These are phyloP conservation scores for Cerastis leucographa DNA, from an alignment of 2,888 invertebrate genomes.

Conservation along the genomic window DNA sequence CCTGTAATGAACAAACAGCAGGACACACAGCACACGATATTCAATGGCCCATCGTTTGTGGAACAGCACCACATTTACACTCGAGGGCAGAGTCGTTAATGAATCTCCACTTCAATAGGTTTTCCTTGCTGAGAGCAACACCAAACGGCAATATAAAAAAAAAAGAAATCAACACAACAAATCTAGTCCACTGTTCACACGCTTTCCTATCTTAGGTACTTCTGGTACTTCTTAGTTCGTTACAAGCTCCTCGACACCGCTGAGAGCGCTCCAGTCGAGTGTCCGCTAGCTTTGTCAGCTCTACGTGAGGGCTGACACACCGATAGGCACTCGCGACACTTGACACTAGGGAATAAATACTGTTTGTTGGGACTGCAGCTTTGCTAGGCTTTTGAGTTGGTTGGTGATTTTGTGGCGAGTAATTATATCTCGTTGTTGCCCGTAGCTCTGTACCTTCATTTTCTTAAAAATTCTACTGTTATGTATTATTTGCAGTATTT, in stretches of 20 bases:
- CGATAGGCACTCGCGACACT: conserved; percentile 57
- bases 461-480: no score
- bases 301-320: conserved; percentile 59
- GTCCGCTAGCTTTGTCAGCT: conserved; percentile 71
- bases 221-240: conserved; percentile 61
- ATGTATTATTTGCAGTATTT: neutral
- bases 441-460: no score
- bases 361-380: conserved; percentile 34
- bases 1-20: no score
- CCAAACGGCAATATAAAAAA: no score
- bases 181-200: conserved; percentile 15
- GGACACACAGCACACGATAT: no score
- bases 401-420: neutral
- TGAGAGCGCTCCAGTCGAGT: conserved; percentile 62
- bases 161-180: neutral
- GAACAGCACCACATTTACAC: no score
- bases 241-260: conserved; percentile 60
- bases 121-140: no score
- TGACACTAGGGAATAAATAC: conserved; percentile 60
- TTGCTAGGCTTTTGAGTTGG: neutral
- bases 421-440: no score
- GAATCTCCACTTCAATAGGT: no score
- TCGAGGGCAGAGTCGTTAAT: no score
- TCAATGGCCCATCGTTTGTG: no score
- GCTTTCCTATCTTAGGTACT: conserved; percentile 27